Evolutionary conservation across 1,140 invertebrate genomes (phyloP).

Genomic region (Bemisia tabaci): DNA sequence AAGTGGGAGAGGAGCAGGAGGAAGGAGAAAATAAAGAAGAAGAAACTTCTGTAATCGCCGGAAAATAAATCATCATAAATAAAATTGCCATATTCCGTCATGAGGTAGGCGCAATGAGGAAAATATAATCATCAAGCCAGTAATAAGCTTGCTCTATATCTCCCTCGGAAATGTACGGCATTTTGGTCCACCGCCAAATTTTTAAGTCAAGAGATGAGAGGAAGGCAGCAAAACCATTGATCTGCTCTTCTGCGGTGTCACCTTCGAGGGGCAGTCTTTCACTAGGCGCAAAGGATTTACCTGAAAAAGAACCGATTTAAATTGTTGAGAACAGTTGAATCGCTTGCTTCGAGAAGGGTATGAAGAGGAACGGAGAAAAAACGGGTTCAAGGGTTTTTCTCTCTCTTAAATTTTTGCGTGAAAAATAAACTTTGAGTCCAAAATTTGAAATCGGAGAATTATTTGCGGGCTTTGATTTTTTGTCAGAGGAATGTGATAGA

Average conservation of each 20-base stretch:
- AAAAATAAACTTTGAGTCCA: conserved; percentile 1
- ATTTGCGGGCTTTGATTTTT: too few relatives aligned
- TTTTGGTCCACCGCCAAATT: conserved; percentile 59
- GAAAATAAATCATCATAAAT: too few relatives aligned
- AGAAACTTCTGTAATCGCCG: too few relatives aligned
- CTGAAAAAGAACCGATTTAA: conserved; percentile 32
- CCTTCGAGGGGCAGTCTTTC: conserved; percentile 56
- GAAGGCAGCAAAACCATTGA: conserved; percentile 51
- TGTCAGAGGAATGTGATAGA: too few relatives aligned
- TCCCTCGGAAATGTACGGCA: conserved; percentile 90
- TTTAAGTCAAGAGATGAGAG: conserved; percentile 54
- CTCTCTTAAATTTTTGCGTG: background rate
- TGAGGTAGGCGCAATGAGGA: conserved; percentile 33
- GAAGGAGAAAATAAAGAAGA: too few relatives aligned
- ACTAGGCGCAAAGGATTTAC: conserved; percentile 50
- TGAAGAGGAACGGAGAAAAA: background rate
- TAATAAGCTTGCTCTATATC: conserved; percentile 84
- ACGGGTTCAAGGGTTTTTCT: background rate
- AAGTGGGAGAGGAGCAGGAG: too few relatives aligned
- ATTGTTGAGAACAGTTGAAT: too few relatives aligned
- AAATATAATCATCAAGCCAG: conserved; percentile 75
- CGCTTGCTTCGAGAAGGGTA: background rate
- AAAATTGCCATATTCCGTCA: too few relatives aligned
- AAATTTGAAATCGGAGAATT: too few relatives aligned
- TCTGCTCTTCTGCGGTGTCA: conserved; percentile 61